A percentile compares a stretch with the other conserved stretches of the same genome.
These are phyloP conservation scores for Anhinga rufa DNA, from an alignment of 2,113 vertebrate species.

Conservation along the genomic window DNA sequence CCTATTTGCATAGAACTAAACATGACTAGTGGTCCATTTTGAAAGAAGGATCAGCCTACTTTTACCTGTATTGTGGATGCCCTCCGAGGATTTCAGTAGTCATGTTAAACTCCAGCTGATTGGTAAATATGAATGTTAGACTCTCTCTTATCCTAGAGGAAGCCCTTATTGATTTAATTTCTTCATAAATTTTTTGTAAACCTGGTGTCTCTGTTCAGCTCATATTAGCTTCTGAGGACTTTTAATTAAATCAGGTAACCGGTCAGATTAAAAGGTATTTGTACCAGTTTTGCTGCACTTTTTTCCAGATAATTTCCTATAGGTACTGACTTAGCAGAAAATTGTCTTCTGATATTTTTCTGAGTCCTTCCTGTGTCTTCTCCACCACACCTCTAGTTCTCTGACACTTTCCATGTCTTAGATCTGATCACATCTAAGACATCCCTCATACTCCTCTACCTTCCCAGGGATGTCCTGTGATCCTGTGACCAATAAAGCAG, in stretches of 20 bases:
- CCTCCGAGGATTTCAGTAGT: neutral
- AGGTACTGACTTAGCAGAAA: neutral
- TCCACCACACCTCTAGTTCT: neutral
- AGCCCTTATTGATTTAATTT: neutral
- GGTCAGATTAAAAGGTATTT: neutral
- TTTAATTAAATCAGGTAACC: neutral
- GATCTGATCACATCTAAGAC: neutral
- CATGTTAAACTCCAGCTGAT: neutral
- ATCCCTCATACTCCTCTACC: neutral
- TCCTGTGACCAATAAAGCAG: neutral
- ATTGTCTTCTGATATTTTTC: neutral
- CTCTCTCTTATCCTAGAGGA: neutral
- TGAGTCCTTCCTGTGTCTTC: neutral
- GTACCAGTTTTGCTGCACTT: neutral
- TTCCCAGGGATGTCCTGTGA: neutral
- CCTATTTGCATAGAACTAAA: neutral
- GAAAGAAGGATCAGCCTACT: neutral
- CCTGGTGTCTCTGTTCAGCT: neutral
- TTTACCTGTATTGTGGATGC: neutral
- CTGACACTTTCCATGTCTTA: neutral
- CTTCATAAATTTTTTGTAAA: neutral
- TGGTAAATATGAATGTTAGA: neutral
- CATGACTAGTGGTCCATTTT: neutral
- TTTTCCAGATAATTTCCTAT: neutral
- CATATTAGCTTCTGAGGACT: neutral